Percentiles rank a stretch among this genome's conserved stretches.
phyloP scores from a whole-genome alignment of 37 sponge, comb jelly and placozoan species.

The Haliclona indistincta region DNA sequence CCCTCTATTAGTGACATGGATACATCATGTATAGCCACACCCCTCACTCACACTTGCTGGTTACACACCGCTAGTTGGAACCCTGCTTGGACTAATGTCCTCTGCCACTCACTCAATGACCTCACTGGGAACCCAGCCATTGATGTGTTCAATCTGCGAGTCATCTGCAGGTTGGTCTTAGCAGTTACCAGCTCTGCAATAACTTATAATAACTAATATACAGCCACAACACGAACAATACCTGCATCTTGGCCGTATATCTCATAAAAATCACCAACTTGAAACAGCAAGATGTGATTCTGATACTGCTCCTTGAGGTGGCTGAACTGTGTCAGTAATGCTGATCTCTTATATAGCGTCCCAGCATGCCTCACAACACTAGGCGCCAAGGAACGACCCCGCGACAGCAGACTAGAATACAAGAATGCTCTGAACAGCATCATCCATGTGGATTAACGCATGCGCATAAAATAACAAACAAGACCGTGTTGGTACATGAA shows the following conservation, averaged over 20 bases:
- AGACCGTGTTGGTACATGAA: not conserved
- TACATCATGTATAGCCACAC: not conserved
- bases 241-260: constrained; percentile 79
- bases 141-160: constrained; percentile 39
- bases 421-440: too few species aligned
- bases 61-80: constrained; percentile 86
- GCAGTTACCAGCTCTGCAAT: constrained; percentile 34
- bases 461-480: not conserved
- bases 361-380: too few species aligned
- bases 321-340: constrained; percentile 60
- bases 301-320: constrained; percentile 64
- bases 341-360: constrained; percentile 1
- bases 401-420: too few species aligned
- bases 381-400: too few species aligned
- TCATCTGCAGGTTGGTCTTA: constrained; percentile 61
- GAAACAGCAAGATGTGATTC: constrained; percentile 78
- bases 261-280: constrained; percentile 93
- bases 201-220: not conserved
- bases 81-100: constrained; percentile 70
- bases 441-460: constrained; percentile 25
- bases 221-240: not conserved
- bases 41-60: constrained; percentile 24
- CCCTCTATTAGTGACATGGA: not conserved
- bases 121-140: constrained; percentile 84
- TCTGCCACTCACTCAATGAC: constrained; percentile 75